Evolutionary conservation across 2,113 vertebrate genomes (phyloP).

Genomic region (Trochalopteron elliotii): DNA sequence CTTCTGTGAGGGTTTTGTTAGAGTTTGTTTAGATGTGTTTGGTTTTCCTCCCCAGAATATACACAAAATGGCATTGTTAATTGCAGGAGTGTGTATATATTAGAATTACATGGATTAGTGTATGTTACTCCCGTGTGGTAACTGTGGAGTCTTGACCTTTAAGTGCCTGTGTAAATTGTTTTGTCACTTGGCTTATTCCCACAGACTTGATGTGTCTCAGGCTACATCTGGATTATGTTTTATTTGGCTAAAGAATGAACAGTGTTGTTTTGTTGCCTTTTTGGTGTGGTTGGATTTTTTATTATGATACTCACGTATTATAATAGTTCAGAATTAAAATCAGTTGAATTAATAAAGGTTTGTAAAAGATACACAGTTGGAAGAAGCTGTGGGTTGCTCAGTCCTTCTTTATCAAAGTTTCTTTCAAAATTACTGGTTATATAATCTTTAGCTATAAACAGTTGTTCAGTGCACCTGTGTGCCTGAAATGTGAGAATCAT

Average conservation of each 20-base stretch:
- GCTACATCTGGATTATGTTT: neutral
- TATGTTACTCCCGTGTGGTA: neutral
- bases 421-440: neutral
- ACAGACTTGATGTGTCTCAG: neutral
- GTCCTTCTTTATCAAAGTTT: neutral
- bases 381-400: neutral
- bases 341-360: neutral
- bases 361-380: neutral
- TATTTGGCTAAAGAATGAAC: neutral
- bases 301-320: neutral
- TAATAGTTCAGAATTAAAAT: neutral
- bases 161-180: neutral
- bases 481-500: neutral
- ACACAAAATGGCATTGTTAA: neutral
- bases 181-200: neutral
- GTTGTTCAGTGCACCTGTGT: slow-evolving; percentile 3
- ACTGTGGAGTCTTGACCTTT: neutral
- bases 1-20: neutral
- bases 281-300: neutral
- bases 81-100: neutral
- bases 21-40: neutral
- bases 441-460: neutral
- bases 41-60: neutral
- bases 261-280: neutral
- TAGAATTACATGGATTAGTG: neutral